These are phyloP conservation scores for Thalassarche chlororhynchos DNA, from an alignment of 2,113 vertebrate species.

Conservation along the genomic window DNA sequence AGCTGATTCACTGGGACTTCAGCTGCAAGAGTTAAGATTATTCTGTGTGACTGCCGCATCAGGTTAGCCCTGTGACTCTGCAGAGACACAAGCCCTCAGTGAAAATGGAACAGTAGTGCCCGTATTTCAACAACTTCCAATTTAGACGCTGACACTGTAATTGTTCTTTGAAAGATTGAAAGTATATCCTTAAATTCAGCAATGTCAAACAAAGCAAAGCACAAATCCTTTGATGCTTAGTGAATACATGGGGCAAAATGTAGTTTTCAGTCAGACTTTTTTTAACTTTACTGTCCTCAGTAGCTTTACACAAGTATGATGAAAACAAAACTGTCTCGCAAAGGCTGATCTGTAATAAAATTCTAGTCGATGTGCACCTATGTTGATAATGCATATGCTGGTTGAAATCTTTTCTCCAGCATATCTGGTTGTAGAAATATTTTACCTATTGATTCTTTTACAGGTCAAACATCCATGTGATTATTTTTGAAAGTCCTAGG, in stretches of 20 bases:
- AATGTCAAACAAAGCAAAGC: not conserved
- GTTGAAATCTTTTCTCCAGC: not conserved
- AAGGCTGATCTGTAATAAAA: not conserved
- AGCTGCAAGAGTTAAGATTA: not conserved
- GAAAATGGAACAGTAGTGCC: not conserved
- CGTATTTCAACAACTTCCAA: not conserved
- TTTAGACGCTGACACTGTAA: not conserved
- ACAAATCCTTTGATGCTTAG: not conserved
- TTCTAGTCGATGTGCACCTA: not conserved
- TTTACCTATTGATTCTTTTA: not conserved
- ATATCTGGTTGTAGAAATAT: not conserved
- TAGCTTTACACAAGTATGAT: not conserved
- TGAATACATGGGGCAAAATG: not conserved
- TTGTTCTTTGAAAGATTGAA: slow-evolving; percentile 15
- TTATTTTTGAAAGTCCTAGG: not conserved
- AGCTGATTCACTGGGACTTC: not conserved
- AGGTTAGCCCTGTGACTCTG: not conserved
- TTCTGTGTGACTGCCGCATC: not conserved
- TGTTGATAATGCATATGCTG: not conserved
- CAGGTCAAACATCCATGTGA: not conserved
- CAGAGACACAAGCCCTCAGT: not conserved
- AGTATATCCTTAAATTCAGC: not conserved
- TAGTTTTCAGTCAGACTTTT: not conserved
- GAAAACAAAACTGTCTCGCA: not conserved
- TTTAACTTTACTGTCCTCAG: not conserved